phyloP scores from a whole-genome alignment of 2,888 invertebrate genomes.

The Mesoligia furuncula region DNA sequence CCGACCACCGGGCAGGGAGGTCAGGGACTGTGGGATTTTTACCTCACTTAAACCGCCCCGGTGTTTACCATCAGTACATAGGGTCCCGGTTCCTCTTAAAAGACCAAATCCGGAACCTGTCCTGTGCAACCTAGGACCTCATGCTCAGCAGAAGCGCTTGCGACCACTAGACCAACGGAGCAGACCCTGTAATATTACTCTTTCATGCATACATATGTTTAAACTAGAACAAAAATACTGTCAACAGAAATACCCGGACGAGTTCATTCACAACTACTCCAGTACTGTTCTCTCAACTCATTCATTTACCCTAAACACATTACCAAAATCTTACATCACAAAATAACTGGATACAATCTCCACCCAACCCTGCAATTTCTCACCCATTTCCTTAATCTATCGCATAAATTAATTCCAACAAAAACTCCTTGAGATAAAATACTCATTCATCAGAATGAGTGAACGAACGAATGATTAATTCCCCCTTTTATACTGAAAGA shows the following conservation, averaged over 20 bases:
- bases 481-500: constrained; percentile 41
- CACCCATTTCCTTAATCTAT: constrained; percentile 21
- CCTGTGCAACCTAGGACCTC: background rate
- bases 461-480: constrained; percentile 55
- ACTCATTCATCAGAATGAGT: constrained; percentile 50
- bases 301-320: background rate
- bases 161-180: background rate
- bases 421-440: constrained; percentile 44
- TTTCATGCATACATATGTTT: background rate
- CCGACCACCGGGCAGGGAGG: too few relatives aligned
- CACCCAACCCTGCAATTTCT: background rate
- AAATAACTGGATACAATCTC: background rate
- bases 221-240: background rate
- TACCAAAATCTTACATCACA: background rate
- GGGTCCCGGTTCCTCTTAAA: too few relatives aligned
- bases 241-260: background rate
- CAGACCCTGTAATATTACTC: background rate
- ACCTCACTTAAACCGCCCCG: too few relatives aligned
- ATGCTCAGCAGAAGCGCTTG: background rate
- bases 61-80: too few relatives aligned
- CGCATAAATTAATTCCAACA: constrained; percentile 33
- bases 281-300: background rate
- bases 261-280: background rate
- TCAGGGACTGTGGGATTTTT: too few relatives aligned
- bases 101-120: too few relatives aligned